Base-by-base conservation (phyloP, 2,113 vertebrate species). In the Thymallus thymallus region DNA sequence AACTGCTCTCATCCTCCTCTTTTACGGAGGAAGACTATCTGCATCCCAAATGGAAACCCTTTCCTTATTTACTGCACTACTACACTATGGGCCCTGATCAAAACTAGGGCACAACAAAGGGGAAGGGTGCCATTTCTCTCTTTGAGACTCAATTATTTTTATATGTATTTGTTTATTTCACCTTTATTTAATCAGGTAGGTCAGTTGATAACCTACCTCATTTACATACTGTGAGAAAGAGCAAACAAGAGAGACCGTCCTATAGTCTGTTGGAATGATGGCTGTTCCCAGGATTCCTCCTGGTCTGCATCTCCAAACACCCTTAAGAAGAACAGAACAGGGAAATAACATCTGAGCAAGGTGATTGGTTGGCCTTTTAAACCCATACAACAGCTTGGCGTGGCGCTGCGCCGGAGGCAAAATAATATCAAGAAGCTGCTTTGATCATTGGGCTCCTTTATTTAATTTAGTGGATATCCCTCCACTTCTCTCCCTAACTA, bases 391-490 rank as follows among this genome's bases (percentile, higher is more conserved):
- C 48, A 51, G 55, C 56, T 55, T 60, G 67, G 24, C 76, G 71
- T 22, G 30, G 64, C 65, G 61, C 56, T 46, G 76, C 2, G 76
- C 2, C 1, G 14, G 46, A 48, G 46, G 48, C 16, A 51, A 3
- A 55, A 68, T 78, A 68, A 75, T 72, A 76, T 62, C 24, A 23
- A 41, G 58, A 69, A 70, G 18, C 51, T 68, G 48, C 51, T 30
- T n/a, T 63, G 45, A 81, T 77, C 16, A 74, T 86, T 83, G 74
- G 29, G 68, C 48, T 72, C 63, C 61, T 74, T 75, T 65, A 65
- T 75, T 76, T 79, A 62, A 22, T 61, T 51, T 61, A n/a, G 24
- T 41, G 30, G 26, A 80, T 71, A 80, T 72, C 65, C 9, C 72
- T 72, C 48, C 65, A 56, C 69, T 20, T 48, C 10, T 14, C 32